Evolutionary conservation across 2,797 vertebrate genomes (phyloP).

Genomic region (Pogoniulus pusillus): DNA sequence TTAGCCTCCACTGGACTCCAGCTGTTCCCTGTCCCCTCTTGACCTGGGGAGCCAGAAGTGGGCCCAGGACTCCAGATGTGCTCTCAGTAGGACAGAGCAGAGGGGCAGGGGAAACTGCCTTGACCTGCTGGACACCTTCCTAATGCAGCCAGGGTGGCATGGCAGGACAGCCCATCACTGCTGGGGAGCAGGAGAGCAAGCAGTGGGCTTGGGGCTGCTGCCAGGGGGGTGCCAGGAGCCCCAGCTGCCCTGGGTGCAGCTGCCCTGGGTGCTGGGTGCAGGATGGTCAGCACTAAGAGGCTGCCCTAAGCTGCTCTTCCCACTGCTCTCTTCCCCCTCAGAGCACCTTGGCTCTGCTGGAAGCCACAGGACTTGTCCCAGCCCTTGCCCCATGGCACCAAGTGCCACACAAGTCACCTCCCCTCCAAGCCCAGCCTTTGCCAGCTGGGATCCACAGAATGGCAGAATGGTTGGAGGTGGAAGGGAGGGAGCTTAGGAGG

Average conservation of each 20-base stretch:
- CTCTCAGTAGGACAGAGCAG: too few relatives aligned
- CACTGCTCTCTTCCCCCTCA: not conserved
- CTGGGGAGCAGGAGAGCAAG: fast-evolving
- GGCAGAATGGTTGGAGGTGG: too few relatives aligned
- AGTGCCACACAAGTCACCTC: fast-evolving
- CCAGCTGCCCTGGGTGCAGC: fast-evolving
- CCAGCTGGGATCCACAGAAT: not conserved
- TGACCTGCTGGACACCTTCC: too few relatives aligned
- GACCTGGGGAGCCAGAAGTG: not conserved
- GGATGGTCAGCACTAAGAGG: not conserved
- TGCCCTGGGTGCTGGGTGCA: fast-evolving
- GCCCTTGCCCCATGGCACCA: not conserved
- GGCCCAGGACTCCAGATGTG: not conserved
- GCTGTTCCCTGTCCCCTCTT: too few relatives aligned
- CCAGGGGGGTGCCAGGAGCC: not conserved
- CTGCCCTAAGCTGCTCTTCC: not conserved
- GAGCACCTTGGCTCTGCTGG: not conserved
- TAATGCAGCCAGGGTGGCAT: too few relatives aligned
- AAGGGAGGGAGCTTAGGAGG: too few relatives aligned
- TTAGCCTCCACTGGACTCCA: too few relatives aligned
- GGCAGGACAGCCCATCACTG: fast-evolving
- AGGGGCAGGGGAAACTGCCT: not conserved
- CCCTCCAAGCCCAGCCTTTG: not conserved
- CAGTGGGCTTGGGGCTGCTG: not conserved
- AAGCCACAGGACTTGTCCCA: not conserved